These are phyloP conservation scores for Sigmodon hispidus DNA, from an alignment of 2,113 vertebrate genomes.

Conservation along the genomic window DNA sequence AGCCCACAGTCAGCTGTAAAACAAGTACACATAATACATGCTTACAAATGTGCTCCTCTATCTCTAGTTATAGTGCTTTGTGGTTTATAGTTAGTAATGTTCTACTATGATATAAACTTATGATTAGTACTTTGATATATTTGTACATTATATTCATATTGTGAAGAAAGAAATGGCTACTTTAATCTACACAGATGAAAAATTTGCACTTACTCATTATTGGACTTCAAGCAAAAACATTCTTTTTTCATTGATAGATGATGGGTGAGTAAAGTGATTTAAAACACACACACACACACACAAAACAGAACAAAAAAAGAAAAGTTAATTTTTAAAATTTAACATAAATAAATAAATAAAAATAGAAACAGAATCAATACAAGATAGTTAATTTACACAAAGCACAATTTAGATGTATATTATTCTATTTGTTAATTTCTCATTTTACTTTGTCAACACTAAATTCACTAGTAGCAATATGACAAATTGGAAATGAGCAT, in stretches of 20 bases:
- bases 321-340: not conserved
- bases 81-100: not conserved
- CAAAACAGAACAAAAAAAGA: too few relatives aligned
- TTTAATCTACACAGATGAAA: not conserved
- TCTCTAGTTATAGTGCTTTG: not conserved
- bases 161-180: not conserved
- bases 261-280: too few relatives aligned
- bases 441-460: slow-evolving; percentile 45
- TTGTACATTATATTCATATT: not conserved
- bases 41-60: not conserved
- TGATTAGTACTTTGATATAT: not conserved
- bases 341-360: not conserved
- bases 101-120: not conserved
- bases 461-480: slow-evolving; percentile 42
- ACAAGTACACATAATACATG: not conserved
- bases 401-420: not conserved
- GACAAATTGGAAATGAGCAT: slow-evolving; percentile 60
- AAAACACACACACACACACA: too few relatives aligned
- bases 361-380: too few relatives aligned
- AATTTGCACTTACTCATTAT: too few relatives aligned
- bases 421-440: slow-evolving; percentile 57
- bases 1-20: too few relatives aligned
- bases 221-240: too few relatives aligned
- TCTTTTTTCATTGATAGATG: too few relatives aligned
- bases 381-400: not conserved